Conservation (phyloP, 2,113 vertebrate genomes). For the Beaufortia kweichowensis region DNA sequence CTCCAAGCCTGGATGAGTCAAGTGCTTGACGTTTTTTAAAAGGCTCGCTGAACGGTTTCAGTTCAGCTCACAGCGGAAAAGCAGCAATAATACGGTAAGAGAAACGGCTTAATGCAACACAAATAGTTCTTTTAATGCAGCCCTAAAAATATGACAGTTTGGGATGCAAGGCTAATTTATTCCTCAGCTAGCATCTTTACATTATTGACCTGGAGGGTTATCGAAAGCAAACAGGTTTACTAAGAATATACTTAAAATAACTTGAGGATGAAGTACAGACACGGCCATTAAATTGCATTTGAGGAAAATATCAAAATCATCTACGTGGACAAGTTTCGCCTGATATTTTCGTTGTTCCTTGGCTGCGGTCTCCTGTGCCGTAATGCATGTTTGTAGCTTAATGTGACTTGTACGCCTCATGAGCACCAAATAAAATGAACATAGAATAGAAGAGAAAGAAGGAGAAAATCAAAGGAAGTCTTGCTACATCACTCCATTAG, state of each 20-base stretch:
- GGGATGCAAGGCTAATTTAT: slow-evolving; percentile 46
- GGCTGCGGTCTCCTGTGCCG: slow-evolving; percentile 78
- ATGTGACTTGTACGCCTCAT: slow-evolving; percentile 65
- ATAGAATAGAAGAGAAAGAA: slow-evolving; percentile 21
- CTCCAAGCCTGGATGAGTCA: slow-evolving; percentile 57
- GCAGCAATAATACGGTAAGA: slow-evolving; percentile 75
- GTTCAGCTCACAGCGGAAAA: slow-evolving; percentile 61
- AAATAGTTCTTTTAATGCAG: slow-evolving; percentile 67
- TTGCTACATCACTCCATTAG: slow-evolving; percentile 55
- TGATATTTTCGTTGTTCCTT: slow-evolving; percentile 68
- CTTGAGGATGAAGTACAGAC: slow-evolving; percentile 42
- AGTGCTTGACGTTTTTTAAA: slow-evolving; percentile 68
- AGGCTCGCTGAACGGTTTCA: slow-evolving; percentile 59
- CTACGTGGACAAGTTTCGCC: slow-evolving; percentile 59
- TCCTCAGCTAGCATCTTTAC: background rate
- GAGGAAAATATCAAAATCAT: slow-evolving; percentile 62
- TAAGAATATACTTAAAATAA: slow-evolving; percentile 43
- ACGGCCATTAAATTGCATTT: slow-evolving; percentile 37
- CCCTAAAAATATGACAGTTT: slow-evolving; percentile 68
- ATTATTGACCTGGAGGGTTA: slow-evolving; percentile 37
- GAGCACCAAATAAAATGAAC: slow-evolving; percentile 69
- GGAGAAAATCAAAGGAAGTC: slow-evolving; percentile 47
- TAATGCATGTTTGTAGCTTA: slow-evolving; percentile 77
- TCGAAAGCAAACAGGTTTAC: slow-evolving; percentile 39
- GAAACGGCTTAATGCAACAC: slow-evolving; percentile 80